Percentiles rank a stretch among this genome's conserved stretches.
These are phyloP conservation scores for Podarcis siculus DNA, from an alignment of 2,797 vertebrate species.

Conservation along the genomic window DNA sequence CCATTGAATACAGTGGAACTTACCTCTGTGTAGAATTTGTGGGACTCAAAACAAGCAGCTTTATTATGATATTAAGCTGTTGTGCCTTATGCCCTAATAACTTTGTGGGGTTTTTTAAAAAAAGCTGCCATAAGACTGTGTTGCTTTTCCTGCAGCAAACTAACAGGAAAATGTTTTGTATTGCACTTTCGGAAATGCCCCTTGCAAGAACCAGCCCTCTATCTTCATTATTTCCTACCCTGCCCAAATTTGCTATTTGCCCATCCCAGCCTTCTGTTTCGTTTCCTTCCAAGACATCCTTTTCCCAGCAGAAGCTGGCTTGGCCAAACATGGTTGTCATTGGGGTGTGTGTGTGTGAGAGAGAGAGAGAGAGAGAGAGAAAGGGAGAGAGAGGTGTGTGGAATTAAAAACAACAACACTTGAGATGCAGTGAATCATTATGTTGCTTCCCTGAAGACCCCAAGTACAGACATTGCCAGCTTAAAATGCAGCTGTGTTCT, in stretches of 20 bases:
- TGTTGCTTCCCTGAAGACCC: background rate
- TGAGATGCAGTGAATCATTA: background rate
- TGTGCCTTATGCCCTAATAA: no score
- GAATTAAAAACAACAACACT: background rate
- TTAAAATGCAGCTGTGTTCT: no score
- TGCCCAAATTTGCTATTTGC: background rate
- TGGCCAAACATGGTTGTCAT: no score
- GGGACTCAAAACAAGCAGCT: no score
- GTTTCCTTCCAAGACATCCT: background rate
- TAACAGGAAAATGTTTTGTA: background rate
- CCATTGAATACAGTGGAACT: background rate
- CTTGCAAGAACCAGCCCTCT: background rate
- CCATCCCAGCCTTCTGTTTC: background rate
- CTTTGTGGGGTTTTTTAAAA: no score
- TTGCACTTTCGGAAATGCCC: background rate
- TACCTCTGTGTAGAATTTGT: no score
- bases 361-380: accelerated
- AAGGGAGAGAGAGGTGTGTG: background rate
- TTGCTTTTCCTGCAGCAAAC: background rate
- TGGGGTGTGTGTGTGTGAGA: no score
- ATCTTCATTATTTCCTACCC: background rate
- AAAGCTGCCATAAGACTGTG: no score
- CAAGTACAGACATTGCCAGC: no score
- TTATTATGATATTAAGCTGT: no score
- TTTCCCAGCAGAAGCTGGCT: background rate